Conservation (phyloP, 2,888 invertebrate genomes). For the Campoplex capitator region DNA sequence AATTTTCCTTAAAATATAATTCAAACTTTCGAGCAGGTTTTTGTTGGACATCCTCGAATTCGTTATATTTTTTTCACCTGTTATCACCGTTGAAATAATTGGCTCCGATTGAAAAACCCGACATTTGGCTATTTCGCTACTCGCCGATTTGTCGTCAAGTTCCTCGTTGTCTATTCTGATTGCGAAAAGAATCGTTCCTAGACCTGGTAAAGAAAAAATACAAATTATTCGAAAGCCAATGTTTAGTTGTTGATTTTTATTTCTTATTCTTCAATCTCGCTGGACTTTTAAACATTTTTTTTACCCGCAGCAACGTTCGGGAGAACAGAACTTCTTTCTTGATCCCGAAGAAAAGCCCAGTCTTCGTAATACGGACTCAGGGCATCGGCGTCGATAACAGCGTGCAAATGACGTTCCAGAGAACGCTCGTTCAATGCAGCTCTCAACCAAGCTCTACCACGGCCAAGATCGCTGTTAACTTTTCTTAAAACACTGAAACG, state of each 20-base stretch:
- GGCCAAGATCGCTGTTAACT: slow-evolving; percentile 91
- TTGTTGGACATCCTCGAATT: neutral
- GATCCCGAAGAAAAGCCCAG: slow-evolving; percentile 93
- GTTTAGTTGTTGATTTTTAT: neutral
- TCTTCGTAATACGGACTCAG: slow-evolving; percentile 89
- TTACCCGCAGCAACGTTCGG: slow-evolving; percentile 94
- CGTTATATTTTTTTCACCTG: slow-evolving; percentile 82
- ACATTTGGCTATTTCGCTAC: slow-evolving; percentile 83
- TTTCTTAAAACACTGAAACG: slow-evolving; percentile 90
- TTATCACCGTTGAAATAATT: slow-evolving; percentile 89
- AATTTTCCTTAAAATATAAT: neutral
- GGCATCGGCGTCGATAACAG: slow-evolving; percentile 76
- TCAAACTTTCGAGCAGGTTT: neutral
- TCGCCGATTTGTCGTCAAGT: slow-evolving; percentile 88
- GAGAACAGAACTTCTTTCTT: slow-evolving; percentile 91
- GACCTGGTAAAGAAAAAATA: slow-evolving; percentile 86
- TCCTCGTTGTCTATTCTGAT: slow-evolving; percentile 95
- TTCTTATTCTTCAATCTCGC: neutral
- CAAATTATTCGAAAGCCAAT: neutral
- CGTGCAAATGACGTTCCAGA: slow-evolving; percentile 88
- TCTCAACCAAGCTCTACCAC: slow-evolving; percentile 95
- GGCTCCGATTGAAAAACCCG: slow-evolving; percentile 87
- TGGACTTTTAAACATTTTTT: neutral
- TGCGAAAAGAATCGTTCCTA: slow-evolving; percentile 96
- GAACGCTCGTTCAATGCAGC: slow-evolving; percentile 96